These are phyloP conservation scores for Phrynocephalus vlangalii DNA, from an alignment of 2,797 vertebrate genomes.

Conservation along the genomic window DNA sequence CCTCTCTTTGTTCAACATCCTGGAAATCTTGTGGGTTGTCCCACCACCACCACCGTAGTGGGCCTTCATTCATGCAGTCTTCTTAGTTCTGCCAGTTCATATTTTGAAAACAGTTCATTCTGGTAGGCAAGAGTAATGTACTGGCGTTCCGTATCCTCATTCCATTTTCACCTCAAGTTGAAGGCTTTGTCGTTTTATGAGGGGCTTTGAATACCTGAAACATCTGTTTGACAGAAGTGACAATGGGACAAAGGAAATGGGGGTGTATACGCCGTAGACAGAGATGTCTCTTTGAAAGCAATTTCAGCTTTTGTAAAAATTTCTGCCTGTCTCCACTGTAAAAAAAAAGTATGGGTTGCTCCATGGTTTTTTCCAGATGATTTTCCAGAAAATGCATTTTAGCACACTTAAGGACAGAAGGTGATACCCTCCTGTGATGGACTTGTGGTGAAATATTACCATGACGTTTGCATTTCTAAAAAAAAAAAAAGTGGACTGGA, in stretches of 20 bases:
- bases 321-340: neutral
- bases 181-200: neutral
- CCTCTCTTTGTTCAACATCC: neutral
- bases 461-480: neutral
- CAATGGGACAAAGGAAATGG: neutral
- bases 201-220: neutral
- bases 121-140: neutral
- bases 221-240: neutral
- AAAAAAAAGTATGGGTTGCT: neutral
- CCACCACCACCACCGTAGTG: neutral
- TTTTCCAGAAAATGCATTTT: neutral
- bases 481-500: neutral
- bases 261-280: neutral
- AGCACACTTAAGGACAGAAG: neutral
- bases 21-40: neutral
- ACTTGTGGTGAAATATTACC: neutral
- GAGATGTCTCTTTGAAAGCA: neutral
- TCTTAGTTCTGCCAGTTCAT: neutral
- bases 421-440: neutral
- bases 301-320: neutral
- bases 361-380: neutral
- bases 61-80: neutral
- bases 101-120: neutral
- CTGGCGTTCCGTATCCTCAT: neutral
- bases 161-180: neutral